Conservation (phyloP, 2,113 vertebrate species). For the Tapirus terrestris region DNA sequence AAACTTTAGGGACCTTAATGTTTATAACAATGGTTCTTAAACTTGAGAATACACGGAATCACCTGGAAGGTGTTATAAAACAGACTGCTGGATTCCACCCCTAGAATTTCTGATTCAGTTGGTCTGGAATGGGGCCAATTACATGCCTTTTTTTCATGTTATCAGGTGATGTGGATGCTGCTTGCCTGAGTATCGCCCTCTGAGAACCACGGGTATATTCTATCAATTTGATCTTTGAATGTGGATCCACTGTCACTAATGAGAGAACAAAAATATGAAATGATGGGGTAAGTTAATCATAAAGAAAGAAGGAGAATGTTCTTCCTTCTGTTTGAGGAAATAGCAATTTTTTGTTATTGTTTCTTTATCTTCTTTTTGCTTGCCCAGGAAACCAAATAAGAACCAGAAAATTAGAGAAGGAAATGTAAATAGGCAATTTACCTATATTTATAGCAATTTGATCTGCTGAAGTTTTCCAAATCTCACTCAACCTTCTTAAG, state of each 20-base stretch:
- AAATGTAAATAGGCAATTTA: background rate
- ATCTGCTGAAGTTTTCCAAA: background rate
- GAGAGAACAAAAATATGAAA: background rate
- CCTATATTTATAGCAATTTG: background rate
- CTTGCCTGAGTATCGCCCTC: background rate
- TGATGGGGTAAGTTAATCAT: background rate
- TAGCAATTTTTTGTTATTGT: background rate
- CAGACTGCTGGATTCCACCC: rapidly evolving
- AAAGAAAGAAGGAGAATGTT: background rate
- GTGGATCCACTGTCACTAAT: background rate
- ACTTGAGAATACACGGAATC: background rate
- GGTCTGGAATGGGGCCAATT: background rate
- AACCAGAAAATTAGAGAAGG: background rate
- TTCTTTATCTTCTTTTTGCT: background rate
- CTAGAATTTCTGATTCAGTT: background rate
- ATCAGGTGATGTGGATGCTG: background rate
- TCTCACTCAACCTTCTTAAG: background rate
- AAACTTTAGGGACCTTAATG: background rate
- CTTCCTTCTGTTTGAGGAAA: background rate
- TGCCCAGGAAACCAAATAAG: background rate
- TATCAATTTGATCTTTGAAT: background rate
- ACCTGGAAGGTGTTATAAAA: background rate
- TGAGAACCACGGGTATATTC: background rate
- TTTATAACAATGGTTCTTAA: background rate
- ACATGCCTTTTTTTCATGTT: background rate